Evolutionary conservation across 1,140 invertebrate species (phyloP).

Genomic region (Euura lappo): DNA sequence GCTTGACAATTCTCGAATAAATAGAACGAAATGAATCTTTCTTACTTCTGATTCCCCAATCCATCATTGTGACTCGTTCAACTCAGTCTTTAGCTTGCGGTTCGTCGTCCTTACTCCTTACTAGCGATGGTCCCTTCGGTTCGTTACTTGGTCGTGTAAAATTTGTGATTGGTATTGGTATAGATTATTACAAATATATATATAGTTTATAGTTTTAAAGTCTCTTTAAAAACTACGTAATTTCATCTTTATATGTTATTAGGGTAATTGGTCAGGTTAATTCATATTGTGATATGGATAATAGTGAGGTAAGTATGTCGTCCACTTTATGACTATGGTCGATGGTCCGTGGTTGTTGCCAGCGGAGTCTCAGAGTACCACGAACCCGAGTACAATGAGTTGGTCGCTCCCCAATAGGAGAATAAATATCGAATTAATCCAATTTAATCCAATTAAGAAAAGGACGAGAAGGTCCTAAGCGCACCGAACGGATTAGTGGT

Average conservation of each 20-base stretch:
- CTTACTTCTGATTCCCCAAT: conserved; percentile 84
- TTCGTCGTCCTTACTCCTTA: conserved; percentile 6
- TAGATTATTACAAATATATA: neutral
- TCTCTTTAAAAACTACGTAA: no score
- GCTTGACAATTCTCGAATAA: no score
- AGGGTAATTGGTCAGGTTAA: neutral
- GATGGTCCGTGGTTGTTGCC: no score
- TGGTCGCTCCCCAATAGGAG: neutral
- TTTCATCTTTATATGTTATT: neutral
- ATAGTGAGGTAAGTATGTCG: neutral
- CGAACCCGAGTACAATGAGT: neutral
- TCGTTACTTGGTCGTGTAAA: neutral
- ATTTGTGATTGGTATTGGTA: neutral
- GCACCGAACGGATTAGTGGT: neutral
- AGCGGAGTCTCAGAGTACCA: no score
- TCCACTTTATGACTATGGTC: no score
- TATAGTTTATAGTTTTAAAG: no score
- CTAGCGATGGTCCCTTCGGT: neutral
- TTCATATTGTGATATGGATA: neutral
- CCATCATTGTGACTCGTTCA: conserved; percentile 65
- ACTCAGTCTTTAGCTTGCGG: conserved; percentile 4
- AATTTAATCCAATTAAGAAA: neutral
- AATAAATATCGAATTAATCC: neutral
- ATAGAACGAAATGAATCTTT: conserved; percentile 35
- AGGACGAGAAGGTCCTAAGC: neutral